These are phyloP conservation scores for Drosophila ambigua DNA, from an alignment of 1,140 invertebrate genomes.

Conservation along the genomic window DNA sequence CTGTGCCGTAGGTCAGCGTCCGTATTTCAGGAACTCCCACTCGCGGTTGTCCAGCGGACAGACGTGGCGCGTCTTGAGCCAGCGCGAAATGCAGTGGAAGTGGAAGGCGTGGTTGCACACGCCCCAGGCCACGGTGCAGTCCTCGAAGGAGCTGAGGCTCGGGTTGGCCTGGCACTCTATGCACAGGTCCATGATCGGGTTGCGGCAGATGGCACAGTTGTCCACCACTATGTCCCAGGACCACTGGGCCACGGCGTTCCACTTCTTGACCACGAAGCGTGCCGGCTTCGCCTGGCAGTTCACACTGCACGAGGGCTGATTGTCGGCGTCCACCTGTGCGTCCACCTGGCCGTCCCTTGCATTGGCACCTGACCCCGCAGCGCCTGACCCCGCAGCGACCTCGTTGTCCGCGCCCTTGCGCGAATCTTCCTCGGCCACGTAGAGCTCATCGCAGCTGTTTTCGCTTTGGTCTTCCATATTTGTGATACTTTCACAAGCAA, in stretches of 20 bases:
- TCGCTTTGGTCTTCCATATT: too few relatives aligned
- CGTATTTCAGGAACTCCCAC: conserved; percentile 38
- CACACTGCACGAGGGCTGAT: too few relatives aligned
- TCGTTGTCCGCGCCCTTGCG: too few relatives aligned
- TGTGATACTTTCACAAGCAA: too few relatives aligned
- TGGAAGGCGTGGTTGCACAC: conserved; percentile 38
- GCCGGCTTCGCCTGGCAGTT: too few relatives aligned
- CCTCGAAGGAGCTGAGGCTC: conserved; percentile 15
- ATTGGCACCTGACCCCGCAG: too few relatives aligned
- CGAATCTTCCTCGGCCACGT: too few relatives aligned
- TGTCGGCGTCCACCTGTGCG: too few relatives aligned
- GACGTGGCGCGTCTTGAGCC: conserved; percentile 34
- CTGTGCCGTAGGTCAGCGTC: conserved; percentile 7
- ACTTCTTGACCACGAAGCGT: conserved; percentile 26
- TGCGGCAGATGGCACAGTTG: conserved; percentile 37
- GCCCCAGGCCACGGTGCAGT: conserved; percentile 40
- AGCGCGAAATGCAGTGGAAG: conserved; percentile 45
- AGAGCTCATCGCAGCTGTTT: too few relatives aligned
- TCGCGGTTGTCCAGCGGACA: conserved; percentile 39
- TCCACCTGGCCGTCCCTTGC: too few relatives aligned
- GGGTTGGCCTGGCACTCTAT: conserved; percentile 40
- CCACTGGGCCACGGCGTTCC: conserved; percentile 36
- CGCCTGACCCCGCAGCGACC: too few relatives aligned
- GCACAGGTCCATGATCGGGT: conserved; percentile 34
- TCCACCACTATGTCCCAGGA: conserved; percentile 31